Conservation (phyloP, 2,797 vertebrate species). For the Eupleurogrammus muticus region DNA sequence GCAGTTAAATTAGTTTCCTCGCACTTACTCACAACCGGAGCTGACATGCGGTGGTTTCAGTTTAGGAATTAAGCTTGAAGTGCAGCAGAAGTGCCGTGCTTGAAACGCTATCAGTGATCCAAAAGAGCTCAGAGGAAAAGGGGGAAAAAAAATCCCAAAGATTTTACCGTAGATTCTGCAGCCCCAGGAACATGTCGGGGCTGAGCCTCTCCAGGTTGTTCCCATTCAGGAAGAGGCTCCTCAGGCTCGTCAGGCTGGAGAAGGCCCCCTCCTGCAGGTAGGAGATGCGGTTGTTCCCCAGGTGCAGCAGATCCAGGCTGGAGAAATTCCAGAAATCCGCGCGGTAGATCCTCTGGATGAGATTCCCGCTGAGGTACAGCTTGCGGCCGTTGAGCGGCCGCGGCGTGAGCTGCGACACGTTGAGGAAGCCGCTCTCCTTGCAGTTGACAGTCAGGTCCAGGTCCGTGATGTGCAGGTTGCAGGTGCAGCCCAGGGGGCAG, state of each 20-base stretch:
- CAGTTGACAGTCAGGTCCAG: slow-evolving; percentile 96
- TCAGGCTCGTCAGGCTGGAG: slow-evolving; percentile 91
- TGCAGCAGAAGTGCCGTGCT: slow-evolving; percentile 13
- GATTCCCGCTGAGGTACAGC: slow-evolving; percentile 95
- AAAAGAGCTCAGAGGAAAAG: not conserved
- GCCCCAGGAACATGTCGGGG: slow-evolving; percentile 93
- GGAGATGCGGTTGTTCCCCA: slow-evolving; percentile 97
- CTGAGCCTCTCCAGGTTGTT: slow-evolving; percentile 95
- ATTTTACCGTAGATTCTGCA: slow-evolving; percentile 88
- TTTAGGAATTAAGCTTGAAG: slow-evolving; percentile 40
- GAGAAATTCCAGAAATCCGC: slow-evolving; percentile 97
- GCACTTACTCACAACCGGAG: slow-evolving; percentile 45
- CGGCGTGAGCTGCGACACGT: slow-evolving; percentile 93
- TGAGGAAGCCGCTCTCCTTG: slow-evolving; percentile 93
- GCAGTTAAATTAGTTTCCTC: slow-evolving; percentile 56
- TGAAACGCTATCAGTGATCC: slow-evolving; percentile 5
- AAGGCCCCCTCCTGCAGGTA: slow-evolving; percentile 96
- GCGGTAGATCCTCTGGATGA: slow-evolving; percentile 94
- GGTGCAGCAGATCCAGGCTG: slow-evolving; percentile 94
- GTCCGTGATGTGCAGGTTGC: slow-evolving; percentile 92
- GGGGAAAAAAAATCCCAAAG: not conserved
- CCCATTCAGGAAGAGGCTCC: slow-evolving; percentile 96
- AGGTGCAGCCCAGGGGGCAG: slow-evolving; percentile 94
- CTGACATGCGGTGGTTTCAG: slow-evolving; percentile 41
- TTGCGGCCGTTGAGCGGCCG: slow-evolving; percentile 93